phyloP scores from a whole-genome alignment of 2,113 vertebrate genomes.

The Embiotoca jacksoni region DNA sequence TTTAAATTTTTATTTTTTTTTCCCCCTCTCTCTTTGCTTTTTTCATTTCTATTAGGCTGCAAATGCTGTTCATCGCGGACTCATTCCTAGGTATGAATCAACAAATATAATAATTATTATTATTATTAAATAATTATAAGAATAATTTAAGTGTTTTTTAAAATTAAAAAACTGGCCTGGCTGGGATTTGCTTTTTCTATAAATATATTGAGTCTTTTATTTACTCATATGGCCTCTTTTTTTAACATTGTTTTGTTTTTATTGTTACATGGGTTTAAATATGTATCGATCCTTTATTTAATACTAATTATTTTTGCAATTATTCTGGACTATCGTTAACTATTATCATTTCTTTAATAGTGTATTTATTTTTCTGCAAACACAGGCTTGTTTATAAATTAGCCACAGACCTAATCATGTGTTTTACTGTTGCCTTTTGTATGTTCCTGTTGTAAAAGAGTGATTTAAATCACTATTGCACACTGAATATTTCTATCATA shows the following conservation, averaged over 20 bases:
- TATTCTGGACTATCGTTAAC: no score
- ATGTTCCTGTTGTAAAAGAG: no score
- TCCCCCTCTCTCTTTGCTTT: background rate
- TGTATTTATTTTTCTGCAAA: background rate
- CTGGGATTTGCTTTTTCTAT: no score
- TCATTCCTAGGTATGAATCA: background rate
- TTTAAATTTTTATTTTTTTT: background rate
- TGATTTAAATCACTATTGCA: background rate
- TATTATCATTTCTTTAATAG: background rate
- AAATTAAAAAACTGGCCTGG: no score
- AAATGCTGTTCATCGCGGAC: background rate
- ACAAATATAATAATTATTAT: slow-evolving; percentile 5
- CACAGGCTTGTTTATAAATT: background rate
- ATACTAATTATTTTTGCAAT: no score
- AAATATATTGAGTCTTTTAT: no score
- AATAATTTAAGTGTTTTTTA: background rate
- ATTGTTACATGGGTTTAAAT: no score
- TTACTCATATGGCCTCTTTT: no score
- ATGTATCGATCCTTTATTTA: no score
- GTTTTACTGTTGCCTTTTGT: background rate
- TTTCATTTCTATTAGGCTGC: background rate
- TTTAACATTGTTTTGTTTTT: no score
- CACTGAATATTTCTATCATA: background rate
- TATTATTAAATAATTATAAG: slow-evolving; percentile 20
- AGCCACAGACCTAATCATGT: background rate